These are phyloP conservation scores for Triplophysa rosa DNA, from an alignment of 2,113 vertebrate species.

Conservation along the genomic window DNA sequence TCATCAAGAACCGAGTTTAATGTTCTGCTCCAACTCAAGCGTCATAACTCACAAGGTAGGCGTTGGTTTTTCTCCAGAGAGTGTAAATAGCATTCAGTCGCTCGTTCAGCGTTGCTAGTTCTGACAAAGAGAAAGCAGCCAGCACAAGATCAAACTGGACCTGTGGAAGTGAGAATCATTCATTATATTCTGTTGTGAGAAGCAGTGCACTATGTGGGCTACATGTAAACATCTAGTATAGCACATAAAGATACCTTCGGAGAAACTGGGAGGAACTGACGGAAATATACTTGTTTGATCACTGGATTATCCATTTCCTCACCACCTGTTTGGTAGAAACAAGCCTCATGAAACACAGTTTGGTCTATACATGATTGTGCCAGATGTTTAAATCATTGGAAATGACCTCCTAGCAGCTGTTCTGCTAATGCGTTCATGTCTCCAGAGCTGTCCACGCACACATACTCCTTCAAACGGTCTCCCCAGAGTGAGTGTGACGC, in stretches of 20 bases:
- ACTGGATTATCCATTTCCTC: constrained; percentile 66
- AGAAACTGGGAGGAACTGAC: constrained; percentile 86
- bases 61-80: constrained; percentile 85
- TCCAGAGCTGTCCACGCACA: constrained; percentile 83
- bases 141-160: constrained; percentile 84
- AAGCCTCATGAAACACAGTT: neutral
- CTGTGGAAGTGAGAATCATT: constrained; percentile 57
- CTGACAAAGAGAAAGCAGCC: constrained; percentile 82
- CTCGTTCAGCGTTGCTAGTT: constrained; percentile 70
- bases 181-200: neutral
- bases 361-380: neutral
- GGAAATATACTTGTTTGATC: constrained; percentile 82
- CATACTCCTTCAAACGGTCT: constrained; percentile 77
- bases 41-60: constrained; percentile 77
- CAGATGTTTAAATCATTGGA: neutral
- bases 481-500: constrained; percentile 81
- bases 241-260: constrained; percentile 75
- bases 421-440: constrained; percentile 84
- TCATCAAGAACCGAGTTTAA: neutral
- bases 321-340: constrained; percentile 67
- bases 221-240: neutral
- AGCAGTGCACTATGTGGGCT: neutral
- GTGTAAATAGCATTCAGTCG: constrained; percentile 69
- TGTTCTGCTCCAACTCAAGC: neutral
- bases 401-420: constrained; percentile 74